phyloP scores from a whole-genome alignment of 1,140 invertebrate genomes.

The Ips typographus region DNA sequence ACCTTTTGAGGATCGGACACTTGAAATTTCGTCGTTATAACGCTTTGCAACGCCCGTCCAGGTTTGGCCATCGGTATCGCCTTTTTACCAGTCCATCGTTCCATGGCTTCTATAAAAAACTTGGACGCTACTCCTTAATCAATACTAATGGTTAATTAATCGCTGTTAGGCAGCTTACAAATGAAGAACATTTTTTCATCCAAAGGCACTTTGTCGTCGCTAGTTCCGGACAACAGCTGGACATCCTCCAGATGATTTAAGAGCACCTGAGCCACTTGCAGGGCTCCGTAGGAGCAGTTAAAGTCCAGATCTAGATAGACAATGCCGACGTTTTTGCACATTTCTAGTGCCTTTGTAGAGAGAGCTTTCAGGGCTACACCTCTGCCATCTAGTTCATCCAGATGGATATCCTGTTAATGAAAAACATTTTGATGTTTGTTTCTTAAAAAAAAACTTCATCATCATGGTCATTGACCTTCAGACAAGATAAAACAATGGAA shows the following conservation, averaged over 20 bases:
- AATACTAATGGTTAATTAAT: slow-evolving; percentile 5
- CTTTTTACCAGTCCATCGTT: slow-evolving; percentile 13
- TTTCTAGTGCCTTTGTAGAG: background rate
- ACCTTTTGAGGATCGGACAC: slow-evolving; percentile 9
- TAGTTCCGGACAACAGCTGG: slow-evolving; percentile 4
- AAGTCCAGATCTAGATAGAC: slow-evolving; percentile 14
- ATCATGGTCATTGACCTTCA: no score
- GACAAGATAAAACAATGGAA: no score
- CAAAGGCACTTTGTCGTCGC: slow-evolving; percentile 6
- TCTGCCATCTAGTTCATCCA: no score
- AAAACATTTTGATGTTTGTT: no score
- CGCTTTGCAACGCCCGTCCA: background rate
- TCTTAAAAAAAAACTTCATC: no score
- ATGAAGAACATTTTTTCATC: slow-evolving; percentile 8
- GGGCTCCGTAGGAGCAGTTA: background rate
- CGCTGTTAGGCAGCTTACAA: background rate
- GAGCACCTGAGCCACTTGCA: slow-evolving; percentile 15
- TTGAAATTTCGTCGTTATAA: slow-evolving; percentile 6
- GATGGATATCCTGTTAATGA: no score
- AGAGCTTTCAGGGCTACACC: no score
- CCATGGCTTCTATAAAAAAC: slow-evolving; percentile 15
- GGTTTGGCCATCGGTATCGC: slow-evolving; percentile 19
- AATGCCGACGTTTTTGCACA: slow-evolving; percentile 19
- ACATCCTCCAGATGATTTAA: slow-evolving; percentile 8
- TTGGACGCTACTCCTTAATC: slow-evolving; percentile 1